These are phyloP conservation scores for Cloeon dipterum DNA, from an alignment of 2,888 invertebrate species.

Conservation along the genomic window DNA sequence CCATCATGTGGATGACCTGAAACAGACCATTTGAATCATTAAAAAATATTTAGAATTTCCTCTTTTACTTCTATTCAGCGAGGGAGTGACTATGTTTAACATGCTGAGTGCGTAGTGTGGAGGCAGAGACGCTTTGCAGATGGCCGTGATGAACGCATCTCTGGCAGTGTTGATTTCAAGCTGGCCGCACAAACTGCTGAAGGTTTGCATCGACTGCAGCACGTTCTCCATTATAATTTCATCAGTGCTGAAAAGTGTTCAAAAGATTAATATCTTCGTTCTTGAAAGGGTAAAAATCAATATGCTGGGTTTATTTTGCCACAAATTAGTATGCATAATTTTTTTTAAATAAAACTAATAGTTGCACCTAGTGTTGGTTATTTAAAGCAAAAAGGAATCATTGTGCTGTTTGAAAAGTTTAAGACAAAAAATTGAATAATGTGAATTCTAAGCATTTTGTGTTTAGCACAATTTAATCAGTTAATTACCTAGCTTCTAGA, in stretches of 20 bases:
- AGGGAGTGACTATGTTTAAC: slow-evolving; percentile 32
- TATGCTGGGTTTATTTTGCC: no score
- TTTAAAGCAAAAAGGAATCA: no score
- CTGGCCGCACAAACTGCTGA: slow-evolving; percentile 73
- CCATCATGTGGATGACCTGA: slow-evolving; percentile 13
- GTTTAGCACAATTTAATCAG: no score
- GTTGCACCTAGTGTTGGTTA: no score
- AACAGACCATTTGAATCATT: neutral
- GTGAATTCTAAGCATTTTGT: no score
- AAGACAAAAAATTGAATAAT: no score
- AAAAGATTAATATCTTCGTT: no score
- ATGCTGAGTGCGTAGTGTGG: slow-evolving; percentile 86
- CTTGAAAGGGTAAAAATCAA: no score
- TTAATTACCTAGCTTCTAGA: slow-evolving; percentile 56
- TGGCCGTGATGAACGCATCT: slow-evolving; percentile 83
- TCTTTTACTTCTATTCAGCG: neutral
- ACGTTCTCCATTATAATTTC: slow-evolving; percentile 81
- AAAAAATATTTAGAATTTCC: no score
- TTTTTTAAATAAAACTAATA: no score
- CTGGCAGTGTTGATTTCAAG: slow-evolving; percentile 53
- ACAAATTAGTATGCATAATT: no score
- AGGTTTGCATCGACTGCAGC: slow-evolving; percentile 72
- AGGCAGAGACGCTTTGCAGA: slow-evolving; percentile 90
- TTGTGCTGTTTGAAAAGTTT: no score
- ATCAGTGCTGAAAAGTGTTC: slow-evolving; percentile 48